Evolutionary conservation across 2,797 vertebrate genomes (phyloP).

Genomic region (Helarctos malayanus): DNA sequence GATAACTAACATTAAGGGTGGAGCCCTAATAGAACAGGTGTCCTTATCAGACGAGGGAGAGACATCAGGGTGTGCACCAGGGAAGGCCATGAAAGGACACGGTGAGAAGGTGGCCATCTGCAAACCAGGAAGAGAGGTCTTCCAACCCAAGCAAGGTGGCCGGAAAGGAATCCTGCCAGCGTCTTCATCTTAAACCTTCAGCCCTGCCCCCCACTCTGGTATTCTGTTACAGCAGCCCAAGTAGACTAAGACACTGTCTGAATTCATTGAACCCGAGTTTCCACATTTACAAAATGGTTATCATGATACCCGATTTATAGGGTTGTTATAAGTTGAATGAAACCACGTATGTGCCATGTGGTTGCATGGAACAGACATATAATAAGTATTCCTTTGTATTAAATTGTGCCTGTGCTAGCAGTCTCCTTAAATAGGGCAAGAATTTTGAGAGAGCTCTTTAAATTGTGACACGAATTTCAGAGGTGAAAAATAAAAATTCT

Average conservation of each 20-base stretch:
- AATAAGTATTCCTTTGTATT: not conserved
- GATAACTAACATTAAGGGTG: not conserved
- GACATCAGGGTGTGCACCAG: rapidly evolving
- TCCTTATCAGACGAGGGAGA: not conserved
- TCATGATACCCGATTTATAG: not conserved
- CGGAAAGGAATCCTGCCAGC: not conserved
- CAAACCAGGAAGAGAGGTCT: not conserved
- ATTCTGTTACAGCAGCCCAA: not conserved
- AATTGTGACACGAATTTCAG: not conserved
- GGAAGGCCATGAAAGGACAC: not conserved
- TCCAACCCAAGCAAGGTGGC: not conserved
- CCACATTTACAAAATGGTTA: not conserved
- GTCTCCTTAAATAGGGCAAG: not conserved
- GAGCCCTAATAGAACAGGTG: no score
- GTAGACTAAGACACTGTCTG: rapidly evolving
- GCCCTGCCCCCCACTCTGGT: not conserved
- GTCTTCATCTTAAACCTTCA: not conserved
- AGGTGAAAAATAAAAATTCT: not conserved
- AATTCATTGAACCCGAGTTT: not conserved
- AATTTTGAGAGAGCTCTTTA: not conserved
- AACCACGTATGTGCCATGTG: rapidly evolving
- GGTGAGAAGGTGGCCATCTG: not conserved
- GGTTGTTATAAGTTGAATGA: not conserved
- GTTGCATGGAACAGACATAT: not conserved
- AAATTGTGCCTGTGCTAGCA: not conserved